A percentile compares a stretch with the other conserved stretches of the same genome.
These are phyloP conservation scores for Ochropleura plecta DNA, from an alignment of 2,888 invertebrate genomes.

Conservation along the genomic window DNA sequence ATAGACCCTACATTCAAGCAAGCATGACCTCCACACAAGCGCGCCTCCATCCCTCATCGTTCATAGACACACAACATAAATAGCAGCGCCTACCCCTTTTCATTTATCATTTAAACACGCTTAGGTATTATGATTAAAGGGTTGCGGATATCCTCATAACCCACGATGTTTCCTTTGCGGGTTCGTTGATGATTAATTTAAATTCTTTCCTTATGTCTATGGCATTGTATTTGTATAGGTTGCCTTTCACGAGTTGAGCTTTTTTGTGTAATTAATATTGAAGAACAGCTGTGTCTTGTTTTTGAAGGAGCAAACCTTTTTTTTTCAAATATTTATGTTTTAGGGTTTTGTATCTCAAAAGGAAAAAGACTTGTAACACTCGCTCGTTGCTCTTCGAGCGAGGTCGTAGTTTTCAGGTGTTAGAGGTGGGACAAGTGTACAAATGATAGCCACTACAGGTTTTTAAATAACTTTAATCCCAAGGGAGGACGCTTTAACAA, in stretches of 20 bases:
- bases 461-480: no score
- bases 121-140: conserved; percentile 64
- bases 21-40: conserved; percentile 23
- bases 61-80: conserved; percentile 49
- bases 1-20: conserved; percentile 11
- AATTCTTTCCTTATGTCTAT: conserved; percentile 48
- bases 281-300: not conserved
- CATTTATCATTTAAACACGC: conserved; percentile 68
- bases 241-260: not conserved
- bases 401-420: no score
- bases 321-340: not conserved
- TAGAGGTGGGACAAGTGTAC: no score
- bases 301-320: not conserved
- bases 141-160: conserved; percentile 63
- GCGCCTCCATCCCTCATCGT: conserved; percentile 14
- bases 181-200: conserved; percentile 59
- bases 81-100: conserved; percentile 52
- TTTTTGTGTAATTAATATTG: conserved; percentile 24
- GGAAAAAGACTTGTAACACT: no score
- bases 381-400: no score
- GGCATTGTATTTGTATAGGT: not conserved
- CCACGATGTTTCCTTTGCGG: conserved; percentile 61
- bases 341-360: no score
- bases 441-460: no score
- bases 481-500: no score